Evolutionary conservation across 2,113 vertebrate species (phyloP).

Genomic region (Neogobius melanostomus): DNA sequence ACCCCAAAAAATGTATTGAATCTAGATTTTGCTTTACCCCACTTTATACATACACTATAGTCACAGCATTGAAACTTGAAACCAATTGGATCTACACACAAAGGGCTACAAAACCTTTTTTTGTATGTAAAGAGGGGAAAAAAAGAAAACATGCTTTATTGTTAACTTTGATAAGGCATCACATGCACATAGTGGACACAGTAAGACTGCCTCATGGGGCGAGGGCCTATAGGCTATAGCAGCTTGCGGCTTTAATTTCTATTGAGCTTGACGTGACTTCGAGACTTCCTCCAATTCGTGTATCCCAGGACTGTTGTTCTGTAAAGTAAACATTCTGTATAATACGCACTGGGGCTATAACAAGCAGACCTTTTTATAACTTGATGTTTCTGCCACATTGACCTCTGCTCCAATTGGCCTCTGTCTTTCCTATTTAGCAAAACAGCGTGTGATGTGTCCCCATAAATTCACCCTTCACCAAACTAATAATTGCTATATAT

Average conservation of each 20-base stretch:
- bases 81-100: too few relatives aligned
- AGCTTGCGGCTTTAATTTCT: slow-evolving; percentile 31
- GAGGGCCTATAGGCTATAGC: too few relatives aligned
- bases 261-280: slow-evolving; percentile 36
- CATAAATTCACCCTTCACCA: slow-evolving; percentile 43
- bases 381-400: slow-evolving; percentile 61
- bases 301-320: slow-evolving; percentile 23
- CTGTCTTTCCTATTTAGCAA: slow-evolving; percentile 57
- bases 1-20: too few relatives aligned
- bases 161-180: too few relatives aligned
- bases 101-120: too few relatives aligned
- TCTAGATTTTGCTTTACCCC: too few relatives aligned
- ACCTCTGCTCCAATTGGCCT: slow-evolving; percentile 61
- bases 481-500: slow-evolving; percentile 49
- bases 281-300: slow-evolving; percentile 24
- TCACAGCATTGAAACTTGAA: too few relatives aligned
- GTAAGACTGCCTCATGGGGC: too few relatives aligned
- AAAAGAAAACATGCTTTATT: too few relatives aligned
- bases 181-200: too few relatives aligned
- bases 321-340: slow-evolving; percentile 58
- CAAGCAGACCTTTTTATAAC: slow-evolving; percentile 38
- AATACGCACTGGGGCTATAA: slow-evolving; percentile 48
- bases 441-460: slow-evolving; percentile 42
- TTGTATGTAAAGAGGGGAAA: too few relatives aligned
- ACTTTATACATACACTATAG: too few relatives aligned